Percentiles rank a stretch among this genome's conserved stretches.
Evolutionary conservation across 2,888 invertebrate genomes (phyloP).

Genomic region (Chrysomela aeneicollis): DNA sequence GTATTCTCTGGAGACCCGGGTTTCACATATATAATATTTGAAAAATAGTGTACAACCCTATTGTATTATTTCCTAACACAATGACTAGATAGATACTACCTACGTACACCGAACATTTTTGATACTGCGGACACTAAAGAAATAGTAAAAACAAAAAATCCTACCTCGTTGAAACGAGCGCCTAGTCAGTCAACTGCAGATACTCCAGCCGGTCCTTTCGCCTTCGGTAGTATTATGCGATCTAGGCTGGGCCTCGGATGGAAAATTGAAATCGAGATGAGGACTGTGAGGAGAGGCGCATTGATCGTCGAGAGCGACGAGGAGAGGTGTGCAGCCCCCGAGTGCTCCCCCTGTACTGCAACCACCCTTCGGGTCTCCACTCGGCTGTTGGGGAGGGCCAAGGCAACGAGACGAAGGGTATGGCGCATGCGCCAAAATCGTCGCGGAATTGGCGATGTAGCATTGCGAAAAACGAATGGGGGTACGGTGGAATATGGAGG

Average conservation of each 20-base stretch:
- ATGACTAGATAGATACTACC: too few species aligned
- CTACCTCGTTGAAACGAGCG: slow-evolving; percentile 3
- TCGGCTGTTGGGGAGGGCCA: slow-evolving; percentile 41
- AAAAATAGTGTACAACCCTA: too few species aligned
- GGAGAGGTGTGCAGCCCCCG: slow-evolving; percentile 61
- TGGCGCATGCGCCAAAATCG: slow-evolving; percentile 36
- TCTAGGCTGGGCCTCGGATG: neutral
- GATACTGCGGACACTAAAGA: too few species aligned
- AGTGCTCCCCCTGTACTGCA: slow-evolving; percentile 62
- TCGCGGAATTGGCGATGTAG: slow-evolving; percentile 7
- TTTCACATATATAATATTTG: too few species aligned
- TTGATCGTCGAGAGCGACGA: slow-evolving; percentile 58
- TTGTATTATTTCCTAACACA: too few species aligned
- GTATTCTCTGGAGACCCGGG: too few species aligned
- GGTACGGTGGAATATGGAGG: neutral
- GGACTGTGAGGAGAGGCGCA: slow-evolving; percentile 46
- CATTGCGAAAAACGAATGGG: slow-evolving; percentile 11
- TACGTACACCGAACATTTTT: too few species aligned
- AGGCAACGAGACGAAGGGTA: slow-evolving; percentile 17
- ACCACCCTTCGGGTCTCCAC: slow-evolving; percentile 45
- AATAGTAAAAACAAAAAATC: neutral
- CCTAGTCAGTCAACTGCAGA: neutral
- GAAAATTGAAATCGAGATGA: neutral
- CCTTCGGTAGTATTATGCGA: neutral
- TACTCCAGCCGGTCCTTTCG: neutral